Percentiles rank a stretch among this genome's conserved stretches.
Evolutionary conservation across 2,888 invertebrate genomes (phyloP).

Genomic region (Julus scanicus): DNA sequence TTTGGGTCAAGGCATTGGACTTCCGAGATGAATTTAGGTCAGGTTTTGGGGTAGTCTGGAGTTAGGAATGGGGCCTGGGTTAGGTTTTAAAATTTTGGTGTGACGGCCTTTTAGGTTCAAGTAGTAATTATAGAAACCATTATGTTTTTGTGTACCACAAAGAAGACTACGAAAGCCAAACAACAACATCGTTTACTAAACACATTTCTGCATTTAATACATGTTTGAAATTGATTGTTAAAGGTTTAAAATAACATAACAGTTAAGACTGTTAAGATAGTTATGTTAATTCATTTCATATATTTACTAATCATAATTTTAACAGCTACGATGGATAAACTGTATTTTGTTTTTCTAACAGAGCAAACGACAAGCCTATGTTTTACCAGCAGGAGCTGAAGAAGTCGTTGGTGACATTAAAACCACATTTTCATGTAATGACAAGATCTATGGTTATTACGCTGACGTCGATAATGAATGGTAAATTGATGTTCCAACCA

Average conservation of each 20-base stretch:
- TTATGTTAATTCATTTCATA: too few species aligned
- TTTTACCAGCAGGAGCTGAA: slow-evolving; percentile 56
- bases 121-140: too few species aligned
- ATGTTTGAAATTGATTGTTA: too few species aligned
- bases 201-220: too few species aligned
- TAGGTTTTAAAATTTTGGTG: background rate
- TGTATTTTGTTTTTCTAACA: slow-evolving; percentile 9
- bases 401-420: slow-evolving; percentile 56
- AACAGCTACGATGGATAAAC: background rate
- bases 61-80: background rate
- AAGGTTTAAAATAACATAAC: too few species aligned
- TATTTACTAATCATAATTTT: too few species aligned
- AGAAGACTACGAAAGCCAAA: background rate
- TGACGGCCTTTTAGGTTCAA: too few species aligned
- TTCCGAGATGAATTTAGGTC: background rate
- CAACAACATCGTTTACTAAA: too few species aligned
- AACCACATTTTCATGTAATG: slow-evolving; percentile 55
- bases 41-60: background rate
- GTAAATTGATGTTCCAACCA: background rate
- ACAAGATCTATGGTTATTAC: slow-evolving; percentile 56
- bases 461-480: slow-evolving; percentile 55
- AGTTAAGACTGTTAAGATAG: too few species aligned
- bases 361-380: slow-evolving; percentile 56
- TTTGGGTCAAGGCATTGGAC: too few species aligned
- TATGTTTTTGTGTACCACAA: too few species aligned